A percentile compares a stretch with the other conserved stretches of the same genome.
phyloP scores from a whole-genome alignment of 1,140 invertebrate species.

The Dreissena rostriformis region DNA sequence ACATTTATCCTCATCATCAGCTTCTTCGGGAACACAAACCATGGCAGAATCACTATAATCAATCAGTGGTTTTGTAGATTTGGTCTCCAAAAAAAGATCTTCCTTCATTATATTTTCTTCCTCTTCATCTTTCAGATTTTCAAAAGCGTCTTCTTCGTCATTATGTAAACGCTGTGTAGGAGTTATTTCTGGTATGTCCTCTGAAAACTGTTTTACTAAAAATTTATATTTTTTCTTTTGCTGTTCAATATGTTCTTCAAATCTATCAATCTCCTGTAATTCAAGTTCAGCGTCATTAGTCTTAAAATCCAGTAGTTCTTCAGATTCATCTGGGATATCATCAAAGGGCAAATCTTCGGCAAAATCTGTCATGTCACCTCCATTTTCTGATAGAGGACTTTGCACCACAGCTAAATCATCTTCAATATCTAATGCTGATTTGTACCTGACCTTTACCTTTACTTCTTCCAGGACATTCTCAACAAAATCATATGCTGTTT shows the following conservation, averaged over 20 bases:
- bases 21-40: constrained; percentile 67
- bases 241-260: constrained; percentile 32
- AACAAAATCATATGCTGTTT: constrained; percentile 74
- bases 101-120: constrained; percentile 40
- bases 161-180: constrained; percentile 86
- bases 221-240: constrained; percentile 14
- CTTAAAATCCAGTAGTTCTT: constrained; percentile 26
- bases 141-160: constrained; percentile 80
- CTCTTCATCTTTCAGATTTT: constrained; percentile 36
- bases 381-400: constrained; percentile 48
- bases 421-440: constrained; percentile 52
- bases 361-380: constrained; percentile 55
- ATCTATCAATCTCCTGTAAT: constrained; percentile 38
- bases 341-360: constrained; percentile 46
- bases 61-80: not conserved
- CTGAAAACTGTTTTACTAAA: constrained; percentile 79
- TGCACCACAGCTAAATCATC: constrained; percentile 51
- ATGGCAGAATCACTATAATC: constrained; percentile 36
- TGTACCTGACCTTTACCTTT: constrained; percentile 45
- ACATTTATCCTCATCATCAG: constrained; percentile 61
- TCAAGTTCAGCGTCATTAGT: not conserved
- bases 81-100: constrained; percentile 2
- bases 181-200: constrained; percentile 87
- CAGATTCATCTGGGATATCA: constrained; percentile 46
- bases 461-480: constrained; percentile 75